A percentile compares a stretch with the other conserved stretches of the same genome.
Evolutionary conservation across 2,113 vertebrate species (phyloP).

Genomic region (Rhinopomastus cyanomelas): DNA sequence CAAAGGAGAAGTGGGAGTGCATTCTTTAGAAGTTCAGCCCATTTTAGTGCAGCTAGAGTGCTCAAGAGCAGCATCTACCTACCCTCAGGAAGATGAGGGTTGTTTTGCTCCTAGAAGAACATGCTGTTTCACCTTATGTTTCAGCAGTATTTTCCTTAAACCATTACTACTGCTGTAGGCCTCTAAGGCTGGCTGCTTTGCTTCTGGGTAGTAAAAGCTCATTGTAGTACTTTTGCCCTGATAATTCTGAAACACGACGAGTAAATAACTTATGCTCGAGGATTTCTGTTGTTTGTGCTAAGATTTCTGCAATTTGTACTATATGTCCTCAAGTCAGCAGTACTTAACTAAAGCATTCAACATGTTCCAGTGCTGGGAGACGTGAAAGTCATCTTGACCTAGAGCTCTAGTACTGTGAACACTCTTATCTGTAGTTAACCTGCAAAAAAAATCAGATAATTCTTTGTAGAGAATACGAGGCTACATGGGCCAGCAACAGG

Average conservation of each 20-base stretch:
- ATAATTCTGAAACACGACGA: background rate
- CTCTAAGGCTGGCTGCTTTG: background rate
- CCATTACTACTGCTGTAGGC: background rate
- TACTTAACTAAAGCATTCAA: background rate
- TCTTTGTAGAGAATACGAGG: background rate
- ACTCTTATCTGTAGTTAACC: background rate
- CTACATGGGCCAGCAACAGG: background rate
- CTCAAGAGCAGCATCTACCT: background rate
- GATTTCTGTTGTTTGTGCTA: background rate
- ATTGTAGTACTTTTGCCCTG: background rate
- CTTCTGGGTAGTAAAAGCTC: background rate
- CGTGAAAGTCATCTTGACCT: background rate
- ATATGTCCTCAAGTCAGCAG: background rate
- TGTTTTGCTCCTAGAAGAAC: background rate
- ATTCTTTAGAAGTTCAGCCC: background rate
- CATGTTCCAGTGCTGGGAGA: background rate
- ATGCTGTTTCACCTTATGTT: background rate
- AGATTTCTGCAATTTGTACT: background rate
- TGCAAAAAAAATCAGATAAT: background rate
- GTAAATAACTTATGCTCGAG: background rate
- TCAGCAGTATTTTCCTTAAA: background rate
- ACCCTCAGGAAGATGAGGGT: background rate
- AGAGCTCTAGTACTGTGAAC: background rate
- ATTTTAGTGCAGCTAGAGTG: background rate
- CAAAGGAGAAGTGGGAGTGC: background rate